phyloP scores from a whole-genome alignment of 92 coral and sea anemone species.

The Epizoanthus fatuus region DNA sequence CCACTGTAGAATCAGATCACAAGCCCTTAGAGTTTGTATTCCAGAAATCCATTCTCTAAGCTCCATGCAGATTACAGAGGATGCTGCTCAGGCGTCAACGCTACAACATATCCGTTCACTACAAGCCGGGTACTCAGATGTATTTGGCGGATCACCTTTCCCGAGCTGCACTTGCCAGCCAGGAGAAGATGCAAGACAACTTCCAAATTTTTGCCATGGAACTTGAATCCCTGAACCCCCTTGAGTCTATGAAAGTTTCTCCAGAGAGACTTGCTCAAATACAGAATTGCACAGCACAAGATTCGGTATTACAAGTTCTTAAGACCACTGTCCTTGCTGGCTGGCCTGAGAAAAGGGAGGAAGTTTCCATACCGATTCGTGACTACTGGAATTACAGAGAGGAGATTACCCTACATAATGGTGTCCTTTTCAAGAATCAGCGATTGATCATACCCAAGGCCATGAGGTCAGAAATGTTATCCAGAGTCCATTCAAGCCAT shows the following conservation, averaged over 20 bases:
- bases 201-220: slow-evolving; percentile 65
- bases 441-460: too few species aligned
- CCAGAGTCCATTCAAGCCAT: too few species aligned
- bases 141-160: slow-evolving; percentile 50
- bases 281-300: neutral
- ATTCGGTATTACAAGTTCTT: neutral
- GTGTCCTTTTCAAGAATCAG: too few species aligned
- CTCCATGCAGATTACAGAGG: slow-evolving; percentile 19
- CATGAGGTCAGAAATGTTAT: too few species aligned
- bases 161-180: slow-evolving; percentile 42
- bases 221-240: slow-evolving; percentile 18
- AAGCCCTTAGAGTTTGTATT: too few species aligned
- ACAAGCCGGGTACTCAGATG: too few species aligned
- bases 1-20: too few species aligned
- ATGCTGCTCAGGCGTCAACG: too few species aligned
- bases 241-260: slow-evolving; percentile 9
- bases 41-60: too few species aligned
- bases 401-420: too few species aligned
- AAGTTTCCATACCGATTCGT: slow-evolving; percentile 4
- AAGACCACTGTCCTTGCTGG: slow-evolving; percentile 15
- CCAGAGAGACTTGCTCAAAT: slow-evolving; percentile 15
- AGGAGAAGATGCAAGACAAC: slow-evolving; percentile 16
- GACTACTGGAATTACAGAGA: neutral
- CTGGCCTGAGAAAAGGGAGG: neutral
- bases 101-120: too few species aligned